phyloP scores from a whole-genome alignment of 2,888 invertebrate species.

The Megamerina dolium region DNA sequence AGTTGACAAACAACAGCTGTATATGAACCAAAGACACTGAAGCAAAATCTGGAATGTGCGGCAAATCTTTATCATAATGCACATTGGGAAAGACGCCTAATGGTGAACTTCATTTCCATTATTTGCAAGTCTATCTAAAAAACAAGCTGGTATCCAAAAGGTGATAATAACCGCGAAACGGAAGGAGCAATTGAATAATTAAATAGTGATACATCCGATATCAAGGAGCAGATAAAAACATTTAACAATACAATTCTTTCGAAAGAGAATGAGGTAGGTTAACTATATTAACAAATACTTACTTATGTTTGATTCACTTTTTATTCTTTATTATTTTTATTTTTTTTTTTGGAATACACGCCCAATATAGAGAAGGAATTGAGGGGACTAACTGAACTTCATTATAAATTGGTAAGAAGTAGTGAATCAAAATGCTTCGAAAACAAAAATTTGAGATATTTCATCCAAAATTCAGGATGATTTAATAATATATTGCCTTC shows the following conservation, averaged over 20 bases:
- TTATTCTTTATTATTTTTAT: neutral
- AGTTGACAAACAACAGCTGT: too few species aligned
- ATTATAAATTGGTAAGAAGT: constrained; percentile 56
- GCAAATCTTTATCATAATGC: constrained; percentile 53
- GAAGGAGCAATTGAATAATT: constrained; percentile 47
- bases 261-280: constrained; percentile 49
- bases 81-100: constrained; percentile 60
- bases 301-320: neutral
- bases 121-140: constrained; percentile 33
- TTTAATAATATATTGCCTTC: neutral
- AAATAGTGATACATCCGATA: constrained; percentile 44
- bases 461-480: too few species aligned
- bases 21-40: constrained; percentile 54
- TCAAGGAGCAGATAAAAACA: constrained; percentile 41
- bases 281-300: too few species aligned
- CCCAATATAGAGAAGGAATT: constrained; percentile 48
- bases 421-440: neutral
- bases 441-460: neutral
- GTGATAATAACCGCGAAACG: constrained; percentile 52
- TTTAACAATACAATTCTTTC: constrained; percentile 40
- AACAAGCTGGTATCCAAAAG: constrained; percentile 47
- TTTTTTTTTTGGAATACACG: constrained; percentile 21
- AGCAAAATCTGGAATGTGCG: constrained; percentile 53
- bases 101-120: constrained; percentile 51
- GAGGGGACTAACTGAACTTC: constrained; percentile 55